Evolutionary conservation across 2,797 vertebrate genomes (phyloP).

Genomic region (Bradypodion ventrale): DNA sequence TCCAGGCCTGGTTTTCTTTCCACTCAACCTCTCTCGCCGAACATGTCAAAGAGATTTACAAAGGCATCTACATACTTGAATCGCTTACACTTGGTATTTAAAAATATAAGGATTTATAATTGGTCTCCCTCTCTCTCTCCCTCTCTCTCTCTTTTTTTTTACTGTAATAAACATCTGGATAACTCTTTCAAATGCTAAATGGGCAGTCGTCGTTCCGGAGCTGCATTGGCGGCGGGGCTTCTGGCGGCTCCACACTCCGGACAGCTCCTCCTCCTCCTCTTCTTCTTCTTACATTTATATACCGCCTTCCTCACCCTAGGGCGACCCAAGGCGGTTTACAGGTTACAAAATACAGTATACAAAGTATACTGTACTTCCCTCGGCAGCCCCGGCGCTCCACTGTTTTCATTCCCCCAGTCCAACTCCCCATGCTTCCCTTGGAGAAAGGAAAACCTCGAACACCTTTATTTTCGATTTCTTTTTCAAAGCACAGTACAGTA

Average conservation of each 20-base stretch:
- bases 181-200: constrained; percentile 48
- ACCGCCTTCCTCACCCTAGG: too few species aligned
- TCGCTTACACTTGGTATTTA: constrained; percentile 72
- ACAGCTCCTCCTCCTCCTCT: too few species aligned
- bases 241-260: too few species aligned
- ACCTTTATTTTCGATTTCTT: too few species aligned
- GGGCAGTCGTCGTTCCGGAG: constrained; percentile 37
- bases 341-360: too few species aligned
- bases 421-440: too few species aligned
- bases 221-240: constrained; percentile 17
- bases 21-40: constrained; percentile 46
- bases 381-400: not conserved
- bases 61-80: constrained; percentile 69
- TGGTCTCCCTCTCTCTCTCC: constrained; percentile 29
- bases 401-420: too few species aligned
- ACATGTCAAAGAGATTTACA: constrained; percentile 70
- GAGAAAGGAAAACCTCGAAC: too few species aligned
- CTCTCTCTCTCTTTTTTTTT: not conserved
- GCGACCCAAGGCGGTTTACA: too few species aligned
- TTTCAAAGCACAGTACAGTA: too few species aligned
- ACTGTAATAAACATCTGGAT: constrained; percentile 52
- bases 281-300: too few species aligned
- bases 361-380: too few species aligned
- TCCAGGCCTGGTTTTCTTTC: constrained; percentile 75
- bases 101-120: constrained; percentile 69